Conservation (phyloP, 2,113 vertebrate genomes). For the Corythornis vintsioides region DNA sequence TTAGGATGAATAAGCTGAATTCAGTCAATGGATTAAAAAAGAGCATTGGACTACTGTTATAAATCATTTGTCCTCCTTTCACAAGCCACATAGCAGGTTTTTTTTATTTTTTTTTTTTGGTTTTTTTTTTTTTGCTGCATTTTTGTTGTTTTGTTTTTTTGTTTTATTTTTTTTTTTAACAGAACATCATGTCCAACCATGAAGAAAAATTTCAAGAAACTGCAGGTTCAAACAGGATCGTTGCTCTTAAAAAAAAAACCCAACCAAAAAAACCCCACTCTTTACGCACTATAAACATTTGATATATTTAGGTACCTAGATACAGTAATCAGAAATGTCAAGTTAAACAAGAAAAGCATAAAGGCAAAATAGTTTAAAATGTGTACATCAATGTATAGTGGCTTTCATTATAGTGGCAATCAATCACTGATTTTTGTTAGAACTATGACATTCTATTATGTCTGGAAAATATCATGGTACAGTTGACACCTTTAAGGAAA, state of each 20-base stretch:
- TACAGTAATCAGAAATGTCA: constrained; percentile 58
- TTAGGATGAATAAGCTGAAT: constrained; percentile 54
- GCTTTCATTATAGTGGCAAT: constrained; percentile 50
- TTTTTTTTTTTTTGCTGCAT: background rate
- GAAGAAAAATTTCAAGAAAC: constrained; percentile 2
- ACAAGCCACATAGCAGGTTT: background rate
- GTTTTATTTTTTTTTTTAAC: background rate
- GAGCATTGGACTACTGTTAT: constrained; percentile 20
- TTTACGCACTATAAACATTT: constrained; percentile 10
- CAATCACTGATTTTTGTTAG: constrained; percentile 26
- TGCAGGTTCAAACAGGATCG: constrained; percentile 9
- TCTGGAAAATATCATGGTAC: constrained; percentile 21
- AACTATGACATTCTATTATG: constrained; percentile 49
- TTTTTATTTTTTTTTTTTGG: background rate
- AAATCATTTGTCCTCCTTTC: constrained; percentile 42
- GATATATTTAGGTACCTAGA: constrained; percentile 33
- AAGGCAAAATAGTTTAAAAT: constrained; percentile 46
- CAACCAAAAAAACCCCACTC: background rate
- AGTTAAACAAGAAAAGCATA: constrained; percentile 44
- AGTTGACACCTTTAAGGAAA: constrained; percentile 46
- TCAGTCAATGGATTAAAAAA: constrained; percentile 26
- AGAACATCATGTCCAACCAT: background rate
- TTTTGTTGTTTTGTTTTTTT: background rate
- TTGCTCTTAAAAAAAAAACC: background rate
- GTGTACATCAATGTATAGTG: background rate